phyloP scores from a whole-genome alignment of 2,888 invertebrate genomes.

The Mamestra brassicae region DNA sequence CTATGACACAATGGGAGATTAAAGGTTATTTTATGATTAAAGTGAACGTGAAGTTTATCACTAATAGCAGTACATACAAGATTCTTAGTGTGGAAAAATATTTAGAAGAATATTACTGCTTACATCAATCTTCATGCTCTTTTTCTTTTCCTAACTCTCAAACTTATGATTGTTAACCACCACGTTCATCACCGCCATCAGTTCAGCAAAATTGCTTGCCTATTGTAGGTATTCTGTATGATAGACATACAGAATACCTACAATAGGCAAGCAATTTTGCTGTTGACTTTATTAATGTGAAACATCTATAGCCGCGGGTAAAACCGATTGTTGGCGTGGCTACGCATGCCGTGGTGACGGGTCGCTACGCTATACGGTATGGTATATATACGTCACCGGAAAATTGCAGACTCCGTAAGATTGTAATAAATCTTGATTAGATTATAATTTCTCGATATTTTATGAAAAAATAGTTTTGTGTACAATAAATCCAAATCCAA shows the following conservation, averaged over 20 bases:
- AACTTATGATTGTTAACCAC: background rate
- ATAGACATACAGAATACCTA: too few relatives aligned
- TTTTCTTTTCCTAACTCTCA: background rate
- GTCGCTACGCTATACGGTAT: too few relatives aligned
- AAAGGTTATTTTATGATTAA: background rate
- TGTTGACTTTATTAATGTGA: background rate
- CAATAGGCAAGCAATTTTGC: too few relatives aligned
- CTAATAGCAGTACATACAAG: background rate
- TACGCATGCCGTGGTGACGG: too few relatives aligned
- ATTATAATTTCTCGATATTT: too few relatives aligned
- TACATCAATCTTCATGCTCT: background rate
- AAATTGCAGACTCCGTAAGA: too few relatives aligned
- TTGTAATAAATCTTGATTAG: too few relatives aligned
- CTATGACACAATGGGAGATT: background rate
- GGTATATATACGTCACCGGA: too few relatives aligned
- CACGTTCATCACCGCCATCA: background rate
- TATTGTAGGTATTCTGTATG: background rate
- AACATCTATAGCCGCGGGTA: too few relatives aligned
- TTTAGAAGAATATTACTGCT: background rate
- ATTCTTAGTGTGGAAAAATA: background rate
- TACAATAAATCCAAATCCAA: too few relatives aligned
- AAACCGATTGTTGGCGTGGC: too few relatives aligned
- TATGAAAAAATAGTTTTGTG: too few relatives aligned
- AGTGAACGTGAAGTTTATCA: background rate
- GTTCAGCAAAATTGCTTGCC: background rate